Evolutionary conservation across 2,888 invertebrate genomes (phyloP).

Genomic region (Gastracanthus pulcherrimus): DNA sequence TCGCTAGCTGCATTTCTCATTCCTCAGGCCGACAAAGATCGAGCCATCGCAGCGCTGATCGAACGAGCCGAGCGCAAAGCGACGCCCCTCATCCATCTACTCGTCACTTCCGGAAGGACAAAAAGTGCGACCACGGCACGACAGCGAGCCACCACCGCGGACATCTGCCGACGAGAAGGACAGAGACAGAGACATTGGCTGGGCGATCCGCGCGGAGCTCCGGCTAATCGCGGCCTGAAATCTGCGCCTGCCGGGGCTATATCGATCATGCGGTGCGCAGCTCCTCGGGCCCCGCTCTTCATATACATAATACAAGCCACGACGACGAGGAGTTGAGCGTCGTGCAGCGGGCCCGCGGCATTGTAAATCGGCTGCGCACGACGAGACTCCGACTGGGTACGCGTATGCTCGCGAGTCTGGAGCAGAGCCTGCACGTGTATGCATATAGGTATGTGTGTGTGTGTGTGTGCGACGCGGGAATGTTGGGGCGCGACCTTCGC

Average conservation of each 20-base stretch:
- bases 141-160: neutral
- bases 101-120: constrained; percentile 54
- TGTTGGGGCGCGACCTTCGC: constrained; percentile 55
- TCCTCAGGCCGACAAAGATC: neutral
- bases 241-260: constrained; percentile 24
- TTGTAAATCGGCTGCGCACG: constrained; percentile 37
- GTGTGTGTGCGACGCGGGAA: constrained; percentile 24
- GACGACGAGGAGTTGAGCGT: neutral
- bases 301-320: constrained; percentile 30
- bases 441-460: neutral
- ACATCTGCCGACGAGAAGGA: neutral
- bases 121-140: constrained; percentile 14
- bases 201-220: too few relatives aligned
- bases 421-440: neutral
- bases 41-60: too few relatives aligned
- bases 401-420: constrained; percentile 2
- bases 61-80: neutral
- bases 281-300: constrained; percentile 1
- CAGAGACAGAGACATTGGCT: neutral
- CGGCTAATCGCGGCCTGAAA: constrained; percentile 38
- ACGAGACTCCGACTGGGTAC: neutral
- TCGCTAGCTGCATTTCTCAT: constrained; percentile 22
- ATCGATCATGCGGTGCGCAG: constrained; percentile 43
- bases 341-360: neutral
- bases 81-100: constrained; percentile 45